These are phyloP conservation scores for Drosophila lacertosa DNA, from an alignment of 1,140 invertebrate genomes.

Conservation along the genomic window DNA sequence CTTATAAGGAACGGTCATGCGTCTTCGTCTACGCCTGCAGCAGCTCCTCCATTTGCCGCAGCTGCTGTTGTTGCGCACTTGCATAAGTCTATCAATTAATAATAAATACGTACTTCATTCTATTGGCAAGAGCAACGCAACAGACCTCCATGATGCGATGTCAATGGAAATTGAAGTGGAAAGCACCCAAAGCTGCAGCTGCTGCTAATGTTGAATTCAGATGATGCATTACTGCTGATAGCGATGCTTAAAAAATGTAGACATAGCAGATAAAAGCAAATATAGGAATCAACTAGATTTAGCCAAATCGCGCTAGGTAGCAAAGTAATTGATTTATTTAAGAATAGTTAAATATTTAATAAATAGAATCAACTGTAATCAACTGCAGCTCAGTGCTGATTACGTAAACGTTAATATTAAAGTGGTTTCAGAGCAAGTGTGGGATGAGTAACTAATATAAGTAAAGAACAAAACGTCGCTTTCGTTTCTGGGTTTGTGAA, in stretches of 20 bases:
- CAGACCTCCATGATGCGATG: slow-evolving; percentile 27
- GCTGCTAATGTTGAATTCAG: not conserved
- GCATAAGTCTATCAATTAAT: slow-evolving; percentile 78
- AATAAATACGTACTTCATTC: slow-evolving; percentile 74
- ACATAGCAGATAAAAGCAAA: slow-evolving; percentile 10
- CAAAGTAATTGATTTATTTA: not conserved
- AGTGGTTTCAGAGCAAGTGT: no score
- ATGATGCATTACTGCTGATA: slow-evolving; percentile 51
- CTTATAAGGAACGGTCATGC: slow-evolving; percentile 4
- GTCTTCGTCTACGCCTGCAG: slow-evolving; percentile 1
- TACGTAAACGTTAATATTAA: no score
- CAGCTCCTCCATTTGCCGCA: not conserved
- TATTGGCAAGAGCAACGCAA: slow-evolving; percentile 64
- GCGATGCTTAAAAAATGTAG: slow-evolving; percentile 55
- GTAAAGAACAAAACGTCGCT: no score
- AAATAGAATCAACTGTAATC: no score
- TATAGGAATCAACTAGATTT: slow-evolving; percentile 19
- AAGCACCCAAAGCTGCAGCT: slow-evolving; percentile 4
- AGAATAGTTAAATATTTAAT: not conserved
- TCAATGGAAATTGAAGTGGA: slow-evolving; percentile 8
- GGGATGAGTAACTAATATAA: no score
- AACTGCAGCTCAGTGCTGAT: no score
- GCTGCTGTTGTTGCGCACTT: slow-evolving; percentile 45
- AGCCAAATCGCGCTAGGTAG: slow-evolving; percentile 16
- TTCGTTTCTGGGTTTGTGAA: no score